Evolutionary conservation across 2,113 vertebrate genomes (phyloP).

Genomic region (Perognathus longimembris): DNA sequence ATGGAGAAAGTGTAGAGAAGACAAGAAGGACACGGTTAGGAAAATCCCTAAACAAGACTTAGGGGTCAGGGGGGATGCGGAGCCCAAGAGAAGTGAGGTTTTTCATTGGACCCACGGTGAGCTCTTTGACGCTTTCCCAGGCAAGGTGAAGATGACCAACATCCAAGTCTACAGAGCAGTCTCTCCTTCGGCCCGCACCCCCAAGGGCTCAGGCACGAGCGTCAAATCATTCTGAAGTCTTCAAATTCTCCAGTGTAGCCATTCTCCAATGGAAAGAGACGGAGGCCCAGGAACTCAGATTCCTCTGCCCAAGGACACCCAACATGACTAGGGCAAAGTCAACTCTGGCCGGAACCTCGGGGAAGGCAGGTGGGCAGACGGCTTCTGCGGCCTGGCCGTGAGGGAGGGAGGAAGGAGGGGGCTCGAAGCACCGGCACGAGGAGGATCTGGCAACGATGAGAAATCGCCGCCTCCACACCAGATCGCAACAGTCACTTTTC

Average conservation of each 20-base stretch:
- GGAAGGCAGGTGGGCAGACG: not conserved
- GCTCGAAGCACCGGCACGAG: constrained; percentile 89
- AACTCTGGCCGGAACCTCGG: not conserved
- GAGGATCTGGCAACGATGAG: constrained; percentile 86
- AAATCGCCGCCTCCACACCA: constrained; percentile 90
- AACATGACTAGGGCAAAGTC: not conserved
- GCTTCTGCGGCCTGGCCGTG: constrained; percentile 79
- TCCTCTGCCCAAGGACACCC: not conserved
- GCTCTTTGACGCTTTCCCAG: not conserved
- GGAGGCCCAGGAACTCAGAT: not conserved
- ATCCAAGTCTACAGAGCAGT: fast-evolving
- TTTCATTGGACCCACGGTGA: fast-evolving
- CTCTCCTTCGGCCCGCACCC: not conserved
- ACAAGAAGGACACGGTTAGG: fast-evolving
- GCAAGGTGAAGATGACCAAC: not conserved
- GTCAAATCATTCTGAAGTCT: not conserved
- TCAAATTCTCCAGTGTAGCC: not conserved
- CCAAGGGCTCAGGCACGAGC: not conserved
- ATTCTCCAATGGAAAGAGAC: not conserved
- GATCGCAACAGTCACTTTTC: constrained; percentile 90
- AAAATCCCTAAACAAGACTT: fast-evolving
- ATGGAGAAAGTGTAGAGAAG: fast-evolving
- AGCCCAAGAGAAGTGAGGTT: not conserved
- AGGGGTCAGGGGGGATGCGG: fast-evolving
- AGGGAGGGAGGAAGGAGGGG: constrained; percentile 87